Evolutionary conservation across 2,113 vertebrate species (phyloP).

Genomic region (Delphinus delphis): DNA sequence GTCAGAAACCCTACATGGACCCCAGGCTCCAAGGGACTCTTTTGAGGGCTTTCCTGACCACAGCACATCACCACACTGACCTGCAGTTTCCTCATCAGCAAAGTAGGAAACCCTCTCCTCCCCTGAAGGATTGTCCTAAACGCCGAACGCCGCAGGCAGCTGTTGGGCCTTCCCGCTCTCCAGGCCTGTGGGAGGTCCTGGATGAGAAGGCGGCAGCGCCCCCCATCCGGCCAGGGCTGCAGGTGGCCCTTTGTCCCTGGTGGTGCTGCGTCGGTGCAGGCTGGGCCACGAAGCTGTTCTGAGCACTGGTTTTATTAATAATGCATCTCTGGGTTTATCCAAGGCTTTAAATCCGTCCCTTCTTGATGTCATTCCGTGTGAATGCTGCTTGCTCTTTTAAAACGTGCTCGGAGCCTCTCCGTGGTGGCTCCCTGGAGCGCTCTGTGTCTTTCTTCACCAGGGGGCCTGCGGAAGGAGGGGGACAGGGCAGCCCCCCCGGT

Average conservation of each 20-base stretch:
- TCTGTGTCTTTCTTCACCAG: neutral
- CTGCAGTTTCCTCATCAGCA: neutral
- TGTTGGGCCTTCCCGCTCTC: neutral
- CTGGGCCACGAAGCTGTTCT: neutral
- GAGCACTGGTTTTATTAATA: neutral
- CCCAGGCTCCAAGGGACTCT: neutral
- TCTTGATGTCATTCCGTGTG: neutral
- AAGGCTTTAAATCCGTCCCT: neutral
- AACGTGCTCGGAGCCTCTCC: neutral
- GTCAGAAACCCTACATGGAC: neutral
- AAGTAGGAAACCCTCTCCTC: neutral
- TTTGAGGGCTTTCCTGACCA: neutral
- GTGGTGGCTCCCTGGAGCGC: neutral
- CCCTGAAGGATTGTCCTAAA: no score
- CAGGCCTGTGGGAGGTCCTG: neutral
- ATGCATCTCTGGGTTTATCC: neutral
- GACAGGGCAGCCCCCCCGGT: neutral
- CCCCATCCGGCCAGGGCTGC: neutral
- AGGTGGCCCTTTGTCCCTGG: neutral
- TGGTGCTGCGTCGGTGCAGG: neutral
- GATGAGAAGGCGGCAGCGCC: neutral
- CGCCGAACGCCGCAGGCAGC: no score
- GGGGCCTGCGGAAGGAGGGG: neutral
- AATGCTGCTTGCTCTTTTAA: neutral
- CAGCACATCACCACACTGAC: accelerated